Evolutionary conservation across 1,140 invertebrate species (phyloP), one percentile per base, ranked within the genome.

Genomic region (Cydia amplana): DNA sequence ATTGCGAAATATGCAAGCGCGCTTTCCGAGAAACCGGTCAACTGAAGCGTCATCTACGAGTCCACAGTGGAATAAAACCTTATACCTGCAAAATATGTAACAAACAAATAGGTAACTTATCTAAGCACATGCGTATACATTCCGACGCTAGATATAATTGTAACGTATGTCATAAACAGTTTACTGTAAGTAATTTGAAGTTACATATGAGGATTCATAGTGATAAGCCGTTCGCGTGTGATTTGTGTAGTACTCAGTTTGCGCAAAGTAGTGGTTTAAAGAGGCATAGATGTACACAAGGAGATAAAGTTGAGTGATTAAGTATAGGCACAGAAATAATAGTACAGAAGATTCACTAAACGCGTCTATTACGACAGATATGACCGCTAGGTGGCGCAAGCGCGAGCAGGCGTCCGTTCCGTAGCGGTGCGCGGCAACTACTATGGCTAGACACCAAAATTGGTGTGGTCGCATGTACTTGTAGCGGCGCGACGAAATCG

Each of bases 141-240:
- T 94, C 94, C 0, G 95, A 95, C 0, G 96, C 96, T 77, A 95
- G 96, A 72, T 96, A 94, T 84, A 90, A 93, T 28, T 97, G 96
- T 85, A 88, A 89, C 64, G 83, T 91, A 1, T 94, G 94, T 77
- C 89, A 89, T 43, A 96, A 96, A 84, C 93, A 94, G 40, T 95
- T 97, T 85, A 93, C 92, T 10, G 91, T 90, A 0, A 93, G 93
- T 43, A 93, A 93, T 73, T 83, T 95, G 36, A 93, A 92, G 55
- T 83, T 93, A 70, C 94, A 95, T 81, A 93, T 93, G 87, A 83
- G 94, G 9, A 88, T 93, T 14, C 94, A 95, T 76, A 92, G 91
- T 0, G 93, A 92, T 0, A 93, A 94, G 16, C 84, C 86, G 2
- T 86, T 81, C 63, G 43, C 74, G 0, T 88, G 88, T 75, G 84